Conservation (phyloP, 2,113 vertebrate species). For the Megaptera novaeangliae region DNA sequence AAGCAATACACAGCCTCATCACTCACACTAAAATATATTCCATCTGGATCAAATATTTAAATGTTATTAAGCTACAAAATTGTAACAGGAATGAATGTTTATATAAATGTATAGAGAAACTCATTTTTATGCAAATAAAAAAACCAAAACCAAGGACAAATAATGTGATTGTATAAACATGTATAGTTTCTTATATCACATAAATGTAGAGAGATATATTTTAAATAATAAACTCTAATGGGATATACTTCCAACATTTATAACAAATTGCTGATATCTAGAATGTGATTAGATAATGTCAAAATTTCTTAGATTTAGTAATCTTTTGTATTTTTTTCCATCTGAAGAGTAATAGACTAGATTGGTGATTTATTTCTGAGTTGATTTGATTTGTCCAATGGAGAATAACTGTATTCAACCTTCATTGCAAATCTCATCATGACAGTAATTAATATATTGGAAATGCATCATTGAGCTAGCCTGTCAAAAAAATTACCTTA, state of each 20-base stretch:
- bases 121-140: neutral
- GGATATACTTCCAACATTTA: neutral
- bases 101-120: neutral
- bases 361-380: neutral
- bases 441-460: slow-evolving; percentile 54
- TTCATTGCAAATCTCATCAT: slow-evolving; percentile 31
- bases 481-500: slow-evolving; percentile 43
- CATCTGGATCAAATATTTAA: neutral
- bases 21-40: neutral
- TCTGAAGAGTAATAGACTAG: neutral
- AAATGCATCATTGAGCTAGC: slow-evolving; percentile 35
- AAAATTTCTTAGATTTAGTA: neutral
- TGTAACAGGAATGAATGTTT: neutral
- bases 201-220: neutral
- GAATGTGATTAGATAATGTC: neutral
- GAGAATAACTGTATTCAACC: slow-evolving; percentile 4
- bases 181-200: neutral
- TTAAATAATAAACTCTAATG: neutral
- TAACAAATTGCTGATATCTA: neutral
- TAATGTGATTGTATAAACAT: neutral
- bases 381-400: slow-evolving; percentile 22
- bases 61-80: neutral
- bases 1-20: neutral
- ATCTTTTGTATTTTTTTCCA: neutral
- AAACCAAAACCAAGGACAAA: neutral